Evolutionary conservation across 2,888 invertebrate species (phyloP).

Genomic region (Lagria hirta): DNA sequence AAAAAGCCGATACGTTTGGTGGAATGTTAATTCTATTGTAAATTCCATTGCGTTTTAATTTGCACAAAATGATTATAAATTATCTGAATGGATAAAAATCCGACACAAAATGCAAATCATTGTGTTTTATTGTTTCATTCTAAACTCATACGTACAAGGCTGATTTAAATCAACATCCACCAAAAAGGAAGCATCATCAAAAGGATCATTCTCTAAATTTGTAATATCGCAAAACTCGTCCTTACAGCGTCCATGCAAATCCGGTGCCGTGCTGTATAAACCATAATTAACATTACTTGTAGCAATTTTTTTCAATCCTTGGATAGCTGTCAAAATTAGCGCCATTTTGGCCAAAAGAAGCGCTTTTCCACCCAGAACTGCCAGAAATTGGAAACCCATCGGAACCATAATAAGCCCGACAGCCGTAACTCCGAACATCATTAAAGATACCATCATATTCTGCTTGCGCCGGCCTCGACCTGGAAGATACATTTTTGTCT

Average conservation of each 20-base stretch:
- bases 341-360: constrained; percentile 80
- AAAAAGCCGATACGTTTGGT: too few relatives aligned
- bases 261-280: constrained; percentile 63
- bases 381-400: constrained; percentile 82
- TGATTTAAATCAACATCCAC: too few relatives aligned
- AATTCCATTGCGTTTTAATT: too few relatives aligned
- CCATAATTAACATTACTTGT: constrained; percentile 76
- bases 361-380: constrained; percentile 80
- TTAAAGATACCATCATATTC: constrained; percentile 65
- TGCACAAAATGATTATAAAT: too few relatives aligned
- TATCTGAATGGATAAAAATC: too few relatives aligned
- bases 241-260: constrained; percentile 39
- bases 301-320: constrained; percentile 77
- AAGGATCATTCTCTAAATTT: too few relatives aligned
- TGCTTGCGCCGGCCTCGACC: constrained; percentile 6
- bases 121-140: too few relatives aligned
- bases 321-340: constrained; percentile 74
- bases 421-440: constrained; percentile 77
- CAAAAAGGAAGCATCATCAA: too few relatives aligned
- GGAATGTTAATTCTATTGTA: too few relatives aligned
- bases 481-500: constrained; percentile 3
- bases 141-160: too few relatives aligned
- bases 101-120: too few relatives aligned
- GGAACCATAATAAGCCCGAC: constrained; percentile 76
- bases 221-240: constrained; percentile 13